Conservation (phyloP, 2,797 vertebrate genomes). For the Tympanoctomys barrerae region DNA sequence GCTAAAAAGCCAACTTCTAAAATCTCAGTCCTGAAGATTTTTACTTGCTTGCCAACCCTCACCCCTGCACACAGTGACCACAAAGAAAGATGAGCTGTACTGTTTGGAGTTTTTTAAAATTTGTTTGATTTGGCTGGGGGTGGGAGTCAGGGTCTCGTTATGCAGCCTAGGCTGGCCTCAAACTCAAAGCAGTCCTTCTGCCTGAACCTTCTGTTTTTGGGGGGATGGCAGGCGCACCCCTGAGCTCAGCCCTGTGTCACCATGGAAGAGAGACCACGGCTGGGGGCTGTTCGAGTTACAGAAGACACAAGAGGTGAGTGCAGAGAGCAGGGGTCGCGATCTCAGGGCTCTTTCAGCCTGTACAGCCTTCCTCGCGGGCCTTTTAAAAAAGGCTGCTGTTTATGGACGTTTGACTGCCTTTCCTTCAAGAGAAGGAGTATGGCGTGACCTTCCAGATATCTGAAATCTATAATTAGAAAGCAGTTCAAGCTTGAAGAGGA, state of each 20-base stretch:
- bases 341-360: neutral
- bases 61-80: neutral
- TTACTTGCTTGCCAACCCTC: neutral
- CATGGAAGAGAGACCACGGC: neutral
- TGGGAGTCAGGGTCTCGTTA: neutral
- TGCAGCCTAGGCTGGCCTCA: neutral
- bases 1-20: constrained; percentile 54
- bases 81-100: constrained; percentile 39
- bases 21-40: constrained; percentile 51
- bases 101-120: neutral
- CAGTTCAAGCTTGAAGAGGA: neutral
- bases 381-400: constrained; percentile 16
- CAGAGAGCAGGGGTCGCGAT: neutral
- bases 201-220: neutral
- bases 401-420: constrained; percentile 4
- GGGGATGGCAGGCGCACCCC: neutral
- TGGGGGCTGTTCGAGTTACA: neutral
- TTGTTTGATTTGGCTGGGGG: too few relatives aligned
- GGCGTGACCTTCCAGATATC: constrained; percentile 1
- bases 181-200: neutral
- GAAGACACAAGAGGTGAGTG: neutral
- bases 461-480: neutral
- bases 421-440: neutral
- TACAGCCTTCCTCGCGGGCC: neutral
- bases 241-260: neutral